Evolutionary conservation across 2,888 invertebrate species (phyloP), one percentile per base, ranked within the genome.

Genomic region (Drosophila paranaensis): DNA sequence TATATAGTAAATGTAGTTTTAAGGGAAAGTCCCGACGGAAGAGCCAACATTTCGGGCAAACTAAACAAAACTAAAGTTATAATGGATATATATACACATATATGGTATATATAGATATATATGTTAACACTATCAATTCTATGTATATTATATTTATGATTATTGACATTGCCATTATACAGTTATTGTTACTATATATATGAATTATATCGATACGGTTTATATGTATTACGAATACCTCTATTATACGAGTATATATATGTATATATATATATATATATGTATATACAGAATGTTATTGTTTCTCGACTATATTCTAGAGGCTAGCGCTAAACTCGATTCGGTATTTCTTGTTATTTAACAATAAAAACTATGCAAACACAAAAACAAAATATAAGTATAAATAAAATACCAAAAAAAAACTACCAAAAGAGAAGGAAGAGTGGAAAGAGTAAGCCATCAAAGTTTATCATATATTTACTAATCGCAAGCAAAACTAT

Each of bases 251-350:
- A 48, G 48, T 48, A 30, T 30, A 42, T 33, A 55, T 27, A 40
- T 30, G 14, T 39, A 33, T 33, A 8, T 33, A 6, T 35, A 40
- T 27, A 40, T n/a, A 48, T 27, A 51, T 48, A 30, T 14, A 20
- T 20, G 30, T 48, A 51, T 48, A 20, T 14, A 55, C 11, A 8
- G 71, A 62, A 53, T 73, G 67, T 78, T 88, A 84, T 81, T 69
- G 68, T 83, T 71, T 69, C 66, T 69, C 66, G 61, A 60, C 77
- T 78, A 79, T 78, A 79, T 61, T 71, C 75, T 87, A 88, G 60
- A 77, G 58, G 81, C 89, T 84, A 80, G 89, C 88, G 88, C 89
- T 84, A 82, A 84, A 73, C 74, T 88, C 72, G 85, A 89, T 84
- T 74, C 65, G 46, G 57, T 88, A 88, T 85, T 82, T 86, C 82